Conservation (phyloP, 2,888 invertebrate species). For the Hedychridium roseum region DNA sequence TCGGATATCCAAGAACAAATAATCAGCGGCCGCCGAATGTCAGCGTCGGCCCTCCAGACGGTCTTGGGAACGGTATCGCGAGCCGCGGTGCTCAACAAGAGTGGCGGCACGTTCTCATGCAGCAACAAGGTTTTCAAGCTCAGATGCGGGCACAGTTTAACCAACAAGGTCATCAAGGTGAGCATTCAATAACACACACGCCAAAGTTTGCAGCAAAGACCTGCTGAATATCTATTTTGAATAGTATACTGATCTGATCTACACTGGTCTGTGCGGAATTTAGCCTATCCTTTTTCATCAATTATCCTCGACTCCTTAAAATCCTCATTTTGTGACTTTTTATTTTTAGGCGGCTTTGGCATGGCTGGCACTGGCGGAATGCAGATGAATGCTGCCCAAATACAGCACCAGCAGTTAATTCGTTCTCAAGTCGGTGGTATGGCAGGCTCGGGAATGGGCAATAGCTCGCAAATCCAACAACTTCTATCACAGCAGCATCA, state of each 20-base stretch:
- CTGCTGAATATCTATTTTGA: no score
- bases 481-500: slow-evolving; percentile 66
- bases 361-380: slow-evolving; percentile 60
- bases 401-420: slow-evolving; percentile 65
- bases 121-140: slow-evolving; percentile 65
- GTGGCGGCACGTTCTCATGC: slow-evolving; percentile 74
- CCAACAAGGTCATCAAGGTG: slow-evolving; percentile 64
- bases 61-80: slow-evolving; percentile 65
- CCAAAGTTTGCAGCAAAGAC: no score
- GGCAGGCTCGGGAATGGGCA: slow-evolving; percentile 55
- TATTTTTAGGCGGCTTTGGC: slow-evolving; percentile 55
- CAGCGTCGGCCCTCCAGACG: slow-evolving; percentile 68
- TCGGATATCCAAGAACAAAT: slow-evolving; percentile 63
- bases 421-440: slow-evolving; percentile 62
- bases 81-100: slow-evolving; percentile 64
- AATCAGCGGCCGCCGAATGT: slow-evolving; percentile 70
- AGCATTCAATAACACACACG: slow-evolving; percentile 15
- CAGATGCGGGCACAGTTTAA: slow-evolving; percentile 68
- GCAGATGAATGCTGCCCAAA: slow-evolving; percentile 66
- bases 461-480: slow-evolving; percentile 65
- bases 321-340: background rate
- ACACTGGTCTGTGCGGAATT: background rate
- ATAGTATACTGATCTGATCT: no score
- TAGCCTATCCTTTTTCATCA: slow-evolving; percentile 2
- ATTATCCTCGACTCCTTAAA: background rate